Evolutionary conservation across 2,888 invertebrate species (phyloP), one percentile per base, ranked within the genome.

Genomic region (Drosophila lutescens): DNA sequence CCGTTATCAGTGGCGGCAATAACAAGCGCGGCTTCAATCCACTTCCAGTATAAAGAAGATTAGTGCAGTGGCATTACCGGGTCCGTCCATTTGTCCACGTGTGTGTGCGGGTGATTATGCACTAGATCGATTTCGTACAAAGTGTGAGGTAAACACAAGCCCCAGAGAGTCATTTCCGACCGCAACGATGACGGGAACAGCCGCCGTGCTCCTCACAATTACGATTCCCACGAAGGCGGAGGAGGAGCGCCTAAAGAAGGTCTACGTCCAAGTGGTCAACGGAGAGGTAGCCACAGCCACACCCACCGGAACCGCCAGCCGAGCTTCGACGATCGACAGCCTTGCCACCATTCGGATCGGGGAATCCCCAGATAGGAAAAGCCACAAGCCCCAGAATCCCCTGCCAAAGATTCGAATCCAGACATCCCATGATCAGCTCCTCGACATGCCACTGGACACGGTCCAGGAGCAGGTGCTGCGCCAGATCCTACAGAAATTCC

Each of bases 201-300:
- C 94, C 10, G 94, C 94, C 36, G 93, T 94, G n/a, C 88, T 94
- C 43, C 93, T 94, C 76, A 92, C 94, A 36, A 93, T 94, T 13
- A 93, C 93, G 74, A 93, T 94, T 20, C 94, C 94, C 6, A 93
- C 93, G 26, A 93, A 93, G 36, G 60, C 12, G 62, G 92, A 93
- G 76, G 94, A 94, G 89, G 86, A 90, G 44, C 89, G 83, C 23
- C 58, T 86, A 4, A 86, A 78, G 46, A 74, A 86, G n/a, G 70
- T 17, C 8, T 76, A 74, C 15, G 10, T 60, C 3, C 54, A 51
- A 65, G 46, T 51, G 9, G 13, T 46, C 17, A 56, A 26, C 6
- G 40, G 50, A 3, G 54, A 51, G 26, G 15, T 30, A 7, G 15
- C 17, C n/a, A 56, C 55, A 12, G 15, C 17, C n/a, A 56, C 55